These are phyloP conservation scores for Drosophila nigricruria DNA, from an alignment of 2,888 invertebrate genomes.

Conservation along the genomic window DNA sequence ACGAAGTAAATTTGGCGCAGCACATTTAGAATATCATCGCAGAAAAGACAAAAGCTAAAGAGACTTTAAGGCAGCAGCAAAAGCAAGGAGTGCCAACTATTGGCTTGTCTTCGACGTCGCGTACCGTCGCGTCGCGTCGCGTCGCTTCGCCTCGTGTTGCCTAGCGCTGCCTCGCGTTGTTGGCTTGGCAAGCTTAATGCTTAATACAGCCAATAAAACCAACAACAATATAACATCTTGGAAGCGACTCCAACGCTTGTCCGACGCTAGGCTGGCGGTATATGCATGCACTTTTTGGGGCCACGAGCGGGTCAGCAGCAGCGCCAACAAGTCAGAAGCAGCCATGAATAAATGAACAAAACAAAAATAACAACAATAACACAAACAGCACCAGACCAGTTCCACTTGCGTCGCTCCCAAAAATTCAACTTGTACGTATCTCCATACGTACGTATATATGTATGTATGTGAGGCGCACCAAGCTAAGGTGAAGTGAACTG, in stretches of 20 bases:
- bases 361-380: slow-evolving; percentile 40
- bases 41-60: slow-evolving; percentile 48
- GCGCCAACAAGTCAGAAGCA: slow-evolving; percentile 51
- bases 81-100: slow-evolving; percentile 82
- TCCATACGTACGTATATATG: slow-evolving; percentile 23
- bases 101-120: slow-evolving; percentile 46
- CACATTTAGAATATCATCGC: slow-evolving; percentile 84
- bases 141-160: no score
- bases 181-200: slow-evolving; percentile 79
- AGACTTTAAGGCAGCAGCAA: slow-evolving; percentile 24
- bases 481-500: slow-evolving; percentile 30
- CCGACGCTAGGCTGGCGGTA: slow-evolving; percentile 51
- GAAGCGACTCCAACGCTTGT: slow-evolving; percentile 69
- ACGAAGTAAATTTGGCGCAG: slow-evolving; percentile 79
- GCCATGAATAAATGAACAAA: slow-evolving; percentile 54
- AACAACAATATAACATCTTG: slow-evolving; percentile 60
- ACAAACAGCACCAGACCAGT: slow-evolving; percentile 68
- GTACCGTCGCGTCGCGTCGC: no score
- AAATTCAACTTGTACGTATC: slow-evolving; percentile 67
- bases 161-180: slow-evolving; percentile 10
- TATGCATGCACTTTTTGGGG: slow-evolving; percentile 77
- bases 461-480: slow-evolving; percentile 39
- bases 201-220: slow-evolving; percentile 77
- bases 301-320: slow-evolving; percentile 81
- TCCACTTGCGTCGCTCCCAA: slow-evolving; percentile 81